Conservation (phyloP, 2,113 vertebrate genomes). For the Eurypyga helias region DNA sequence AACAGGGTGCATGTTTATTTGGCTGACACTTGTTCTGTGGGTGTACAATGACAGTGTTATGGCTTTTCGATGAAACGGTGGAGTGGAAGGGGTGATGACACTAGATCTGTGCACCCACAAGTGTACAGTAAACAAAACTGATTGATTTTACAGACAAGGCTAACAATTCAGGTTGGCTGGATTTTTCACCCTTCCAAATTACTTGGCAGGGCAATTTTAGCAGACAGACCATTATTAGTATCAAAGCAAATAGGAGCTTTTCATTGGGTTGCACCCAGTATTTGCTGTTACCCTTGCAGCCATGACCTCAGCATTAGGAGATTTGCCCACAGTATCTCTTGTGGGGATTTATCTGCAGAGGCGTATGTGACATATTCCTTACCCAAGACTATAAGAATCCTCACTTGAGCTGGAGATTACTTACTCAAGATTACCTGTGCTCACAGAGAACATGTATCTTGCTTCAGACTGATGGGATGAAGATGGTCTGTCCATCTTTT, state of each 20-base stretch:
- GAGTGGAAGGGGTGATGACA: neutral
- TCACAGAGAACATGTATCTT: neutral
- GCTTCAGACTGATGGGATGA: neutral
- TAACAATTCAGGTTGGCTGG: rapidly evolving
- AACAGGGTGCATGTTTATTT: neutral
- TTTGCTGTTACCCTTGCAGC: neutral
- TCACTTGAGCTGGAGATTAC: neutral
- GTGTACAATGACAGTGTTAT: neutral
- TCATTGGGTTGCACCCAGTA: neutral
- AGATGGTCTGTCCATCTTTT: neutral
- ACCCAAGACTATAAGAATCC: neutral
- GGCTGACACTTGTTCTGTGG: neutral
- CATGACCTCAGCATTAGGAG: neutral
- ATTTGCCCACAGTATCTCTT: neutral
- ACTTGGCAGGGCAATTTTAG: neutral
- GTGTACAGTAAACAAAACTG: neutral
- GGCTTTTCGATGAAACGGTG: rapidly evolving
- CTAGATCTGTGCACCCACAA: neutral
- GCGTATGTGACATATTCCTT: neutral
- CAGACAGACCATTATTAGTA: neutral
- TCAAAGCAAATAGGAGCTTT: neutral
- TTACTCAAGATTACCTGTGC: neutral
- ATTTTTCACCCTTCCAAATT: neutral
- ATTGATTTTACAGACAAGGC: neutral
- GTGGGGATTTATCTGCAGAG: neutral